Evolutionary conservation across 2,113 vertebrate species (phyloP).

Genomic region (Brachypodius melanocephalos): DNA sequence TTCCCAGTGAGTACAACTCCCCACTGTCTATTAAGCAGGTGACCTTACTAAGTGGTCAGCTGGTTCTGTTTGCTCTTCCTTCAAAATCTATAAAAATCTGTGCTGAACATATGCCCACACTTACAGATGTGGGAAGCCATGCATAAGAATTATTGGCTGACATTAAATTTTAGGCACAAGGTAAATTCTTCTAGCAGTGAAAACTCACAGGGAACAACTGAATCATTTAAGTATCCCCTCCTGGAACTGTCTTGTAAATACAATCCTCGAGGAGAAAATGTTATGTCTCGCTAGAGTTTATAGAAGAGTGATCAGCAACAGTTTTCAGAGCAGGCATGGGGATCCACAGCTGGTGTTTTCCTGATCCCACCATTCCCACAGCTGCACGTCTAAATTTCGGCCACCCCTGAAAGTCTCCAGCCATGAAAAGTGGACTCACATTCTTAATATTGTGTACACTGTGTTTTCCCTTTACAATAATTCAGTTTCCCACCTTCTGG

Average conservation of each 20-base stretch:
- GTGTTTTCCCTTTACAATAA: not conserved
- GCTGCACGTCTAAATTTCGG: not conserved
- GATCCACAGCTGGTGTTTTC: not conserved
- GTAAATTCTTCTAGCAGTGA: not conserved
- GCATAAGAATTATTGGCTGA: not conserved
- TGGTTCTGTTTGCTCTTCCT: not conserved
- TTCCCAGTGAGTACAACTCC: not conserved
- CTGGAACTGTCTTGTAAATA: not conserved
- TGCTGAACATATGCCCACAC: not conserved
- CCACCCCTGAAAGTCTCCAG: not conserved
- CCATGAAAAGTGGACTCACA: not conserved
- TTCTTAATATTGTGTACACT: not conserved
- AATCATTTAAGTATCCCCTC: not conserved
- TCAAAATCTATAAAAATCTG: not conserved
- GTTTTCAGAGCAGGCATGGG: not conserved
- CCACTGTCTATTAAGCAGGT: not conserved
- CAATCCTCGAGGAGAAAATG: not conserved
- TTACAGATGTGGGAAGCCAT: not conserved
- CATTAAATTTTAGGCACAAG: not conserved
- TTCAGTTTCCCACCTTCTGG: not conserved
- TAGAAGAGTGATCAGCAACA: not conserved
- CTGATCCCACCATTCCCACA: not conserved
- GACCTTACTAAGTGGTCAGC: not conserved
- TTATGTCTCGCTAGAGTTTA: not conserved
- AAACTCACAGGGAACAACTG: not conserved